Conservation (phyloP, 92 coral and sea anemone genomes). For the Heliopora coerulea region DNA sequence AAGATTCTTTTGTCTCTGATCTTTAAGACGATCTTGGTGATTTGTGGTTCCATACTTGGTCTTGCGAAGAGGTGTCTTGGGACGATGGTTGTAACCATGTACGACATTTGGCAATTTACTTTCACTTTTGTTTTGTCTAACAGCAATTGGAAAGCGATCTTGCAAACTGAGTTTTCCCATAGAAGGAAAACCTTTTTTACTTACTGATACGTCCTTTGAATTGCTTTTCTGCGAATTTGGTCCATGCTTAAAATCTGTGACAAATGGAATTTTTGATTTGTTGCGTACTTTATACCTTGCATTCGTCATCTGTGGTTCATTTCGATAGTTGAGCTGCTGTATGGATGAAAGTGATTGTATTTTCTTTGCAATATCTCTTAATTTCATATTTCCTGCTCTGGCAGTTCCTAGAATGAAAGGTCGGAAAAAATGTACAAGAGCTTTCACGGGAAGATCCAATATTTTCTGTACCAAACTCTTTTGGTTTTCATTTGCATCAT, state of each 20-base stretch:
- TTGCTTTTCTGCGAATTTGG: neutral
- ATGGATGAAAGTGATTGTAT: neutral
- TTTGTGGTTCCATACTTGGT: no score
- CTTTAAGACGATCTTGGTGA: no score
- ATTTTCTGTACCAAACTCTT: neutral
- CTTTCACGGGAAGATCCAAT: neutral
- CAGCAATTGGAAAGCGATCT: no score
- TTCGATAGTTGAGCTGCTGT: neutral
- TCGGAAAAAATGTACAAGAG: neutral
- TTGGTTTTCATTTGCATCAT: neutral
- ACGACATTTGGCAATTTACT: neutral
- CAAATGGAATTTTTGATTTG: neutral
- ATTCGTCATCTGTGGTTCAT: neutral
- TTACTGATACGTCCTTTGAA: neutral
- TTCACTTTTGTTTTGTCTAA: no score
- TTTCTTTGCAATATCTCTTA: constrained; percentile 12
- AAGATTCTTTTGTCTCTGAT: no score
- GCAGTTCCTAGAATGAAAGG: constrained; percentile 1
- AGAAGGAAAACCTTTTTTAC: no score
- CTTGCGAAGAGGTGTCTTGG: no score
- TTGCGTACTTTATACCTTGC: neutral
- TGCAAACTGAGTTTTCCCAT: no score
- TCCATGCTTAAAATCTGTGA: neutral
- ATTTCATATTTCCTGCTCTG: constrained; percentile 11
- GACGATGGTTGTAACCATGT: no score